These are phyloP conservation scores for Glyphotaelius pellucidus DNA, from an alignment of 2,888 invertebrate genomes.

Conservation along the genomic window DNA sequence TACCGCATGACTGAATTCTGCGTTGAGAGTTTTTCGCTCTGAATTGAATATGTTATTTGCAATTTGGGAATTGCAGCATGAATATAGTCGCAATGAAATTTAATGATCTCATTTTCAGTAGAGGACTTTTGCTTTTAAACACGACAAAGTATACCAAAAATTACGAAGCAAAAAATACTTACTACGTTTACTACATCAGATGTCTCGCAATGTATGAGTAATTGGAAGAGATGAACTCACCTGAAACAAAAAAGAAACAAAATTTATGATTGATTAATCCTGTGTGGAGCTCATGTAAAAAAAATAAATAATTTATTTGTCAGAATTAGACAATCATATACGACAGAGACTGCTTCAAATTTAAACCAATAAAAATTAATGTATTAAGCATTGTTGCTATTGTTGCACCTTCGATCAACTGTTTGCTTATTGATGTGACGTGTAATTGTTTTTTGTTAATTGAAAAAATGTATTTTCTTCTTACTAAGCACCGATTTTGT, in stretches of 20 bases:
- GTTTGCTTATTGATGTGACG: too few relatives aligned
- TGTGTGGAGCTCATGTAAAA: too few relatives aligned
- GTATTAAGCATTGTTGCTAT: too few relatives aligned
- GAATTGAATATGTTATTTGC: constrained; percentile 53
- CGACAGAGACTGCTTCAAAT: too few relatives aligned
- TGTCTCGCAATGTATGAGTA: neutral
- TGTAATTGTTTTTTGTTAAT: too few relatives aligned
- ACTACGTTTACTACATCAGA: neutral
- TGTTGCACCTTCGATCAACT: too few relatives aligned
- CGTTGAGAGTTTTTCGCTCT: constrained; percentile 53
- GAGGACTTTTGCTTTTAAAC: neutral
- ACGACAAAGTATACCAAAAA: neutral
- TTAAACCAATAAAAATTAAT: too few relatives aligned
- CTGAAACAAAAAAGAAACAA: constrained; percentile 33
- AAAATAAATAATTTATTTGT: neutral
- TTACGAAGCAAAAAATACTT: neutral
- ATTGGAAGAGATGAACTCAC: constrained; percentile 9
- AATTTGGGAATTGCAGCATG: neutral
- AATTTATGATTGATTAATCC: too few relatives aligned
- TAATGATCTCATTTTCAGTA: neutral
- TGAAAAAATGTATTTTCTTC: too few relatives aligned
- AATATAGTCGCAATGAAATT: neutral
- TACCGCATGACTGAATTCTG: constrained; percentile 49
- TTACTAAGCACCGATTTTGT: too few relatives aligned
- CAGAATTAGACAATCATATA: neutral